Base-by-base conservation (phyloP, 2,888 invertebrate genomes). In the Pachycephus smyrnensis region DNA sequence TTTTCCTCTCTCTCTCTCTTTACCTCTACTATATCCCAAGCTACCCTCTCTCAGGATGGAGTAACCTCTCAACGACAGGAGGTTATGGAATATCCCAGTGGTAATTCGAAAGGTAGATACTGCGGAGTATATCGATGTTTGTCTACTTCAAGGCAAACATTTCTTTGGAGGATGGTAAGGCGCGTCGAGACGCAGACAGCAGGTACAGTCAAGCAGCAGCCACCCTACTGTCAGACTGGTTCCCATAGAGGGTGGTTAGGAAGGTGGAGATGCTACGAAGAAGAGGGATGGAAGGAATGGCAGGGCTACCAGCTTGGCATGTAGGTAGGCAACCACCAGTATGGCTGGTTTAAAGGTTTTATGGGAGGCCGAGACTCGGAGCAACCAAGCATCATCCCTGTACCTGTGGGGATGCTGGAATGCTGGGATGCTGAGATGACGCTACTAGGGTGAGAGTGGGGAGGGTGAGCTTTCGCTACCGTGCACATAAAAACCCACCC, bases 401-500 rank as follows among this genome's bases (percentile, higher is more conserved):
- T 71, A 71, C 71, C 71, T 71, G 31, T 30, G 71, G 71, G 31
- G 69, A 69, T 69, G 31, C 69, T 69, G 31, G 71, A 32, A 71
- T 33, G 71, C 15, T 32, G 31, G 12, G 40, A 35, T 9, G 9
- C 35, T 35, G 40, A 71, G 68, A 76, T 73, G 33, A 40, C n/a
- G 36, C 71, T 76, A 76, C 69, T 69, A 15, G 35, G 36, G 35
- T 69, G 15, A 33, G 15, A 55, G 40, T 55, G 40, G 71, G 30
- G 69, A 69, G 76, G 33, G 76, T 76, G 30, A 76, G 55, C 15
- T 76, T 73, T 71, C 71, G 71, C 71, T 71, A 30, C 71, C 71
- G 12, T 37, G 79, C 79, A 75, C 77, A 81, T 82, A 82, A 82
- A 82, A 81, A 81, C 78, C 81, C 80, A 81, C 77, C 82, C 81